Conservation (phyloP, 2,888 invertebrate genomes). For the Eupithecia inturbata region DNA sequence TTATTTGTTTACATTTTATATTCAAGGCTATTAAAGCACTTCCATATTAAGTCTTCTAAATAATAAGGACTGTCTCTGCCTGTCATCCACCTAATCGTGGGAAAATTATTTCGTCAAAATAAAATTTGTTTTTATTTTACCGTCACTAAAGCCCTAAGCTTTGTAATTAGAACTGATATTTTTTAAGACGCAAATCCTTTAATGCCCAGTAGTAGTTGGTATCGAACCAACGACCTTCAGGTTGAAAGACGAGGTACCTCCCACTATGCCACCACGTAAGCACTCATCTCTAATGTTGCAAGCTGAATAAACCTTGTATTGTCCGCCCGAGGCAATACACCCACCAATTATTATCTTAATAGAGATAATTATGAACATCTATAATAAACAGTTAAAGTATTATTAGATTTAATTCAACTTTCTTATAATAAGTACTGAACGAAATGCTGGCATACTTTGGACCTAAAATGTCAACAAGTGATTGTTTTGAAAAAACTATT, state of each 20-base stretch:
- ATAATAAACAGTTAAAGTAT: not conserved
- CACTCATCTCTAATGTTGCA: slow-evolving; percentile 13
- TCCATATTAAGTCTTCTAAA: no score
- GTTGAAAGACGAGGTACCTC: slow-evolving; percentile 2
- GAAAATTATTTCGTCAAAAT: no score
- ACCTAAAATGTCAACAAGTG: no score
- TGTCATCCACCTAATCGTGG: no score
- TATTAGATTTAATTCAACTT: no score
- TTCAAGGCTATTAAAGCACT: no score
- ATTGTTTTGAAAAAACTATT: no score
- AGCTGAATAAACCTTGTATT: not conserved
- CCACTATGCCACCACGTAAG: not conserved
- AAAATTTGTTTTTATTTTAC: not conserved
- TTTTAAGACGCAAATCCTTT: not conserved
- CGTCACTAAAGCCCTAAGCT: not conserved
- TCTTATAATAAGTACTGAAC: no score
- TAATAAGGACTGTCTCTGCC: no score
- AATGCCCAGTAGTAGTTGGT: not conserved
- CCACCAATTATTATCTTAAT: slow-evolving; percentile 5
- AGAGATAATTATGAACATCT: not conserved
- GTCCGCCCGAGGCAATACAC: not conserved
- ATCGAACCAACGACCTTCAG: slow-evolving; percentile 9
- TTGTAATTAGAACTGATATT: not conserved
- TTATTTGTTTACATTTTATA: no score
- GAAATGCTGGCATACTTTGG: no score